Conservation (phyloP, 2,888 invertebrate species). For the Liodrosophila aerea region DNA sequence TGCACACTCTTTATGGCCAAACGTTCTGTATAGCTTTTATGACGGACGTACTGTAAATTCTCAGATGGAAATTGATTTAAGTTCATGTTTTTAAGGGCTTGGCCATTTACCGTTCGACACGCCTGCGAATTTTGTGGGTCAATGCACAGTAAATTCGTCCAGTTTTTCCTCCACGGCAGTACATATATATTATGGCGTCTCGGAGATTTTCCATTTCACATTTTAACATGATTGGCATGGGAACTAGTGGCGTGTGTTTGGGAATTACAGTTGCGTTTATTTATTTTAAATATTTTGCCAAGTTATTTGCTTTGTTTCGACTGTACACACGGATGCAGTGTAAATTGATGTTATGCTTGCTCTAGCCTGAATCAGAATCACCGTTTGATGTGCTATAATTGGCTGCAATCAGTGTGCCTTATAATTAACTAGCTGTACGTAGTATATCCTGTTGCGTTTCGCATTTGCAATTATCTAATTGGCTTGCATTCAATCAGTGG, state of each 20-base stretch:
- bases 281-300: constrained; percentile 33
- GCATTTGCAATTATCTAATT: constrained; percentile 65
- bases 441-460: constrained; percentile 26
- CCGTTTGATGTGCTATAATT: too few relatives aligned
- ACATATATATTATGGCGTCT: constrained; percentile 15
- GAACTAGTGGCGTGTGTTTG: constrained; percentile 27
- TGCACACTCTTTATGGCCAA: too few relatives aligned
- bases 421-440: background rate
- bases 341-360: background rate
- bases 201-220: constrained; percentile 17
- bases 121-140: constrained; percentile 43
- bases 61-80: constrained; percentile 7
- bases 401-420: too few relatives aligned
- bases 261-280: constrained; percentile 18
- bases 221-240: constrained; percentile 34
- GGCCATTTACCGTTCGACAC: constrained; percentile 17
- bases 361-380: background rate
- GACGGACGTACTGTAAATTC: background rate
- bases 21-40: constrained; percentile 8
- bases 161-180: background rate
- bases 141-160: constrained; percentile 34
- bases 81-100: constrained; percentile 33
- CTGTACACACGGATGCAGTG: background rate
- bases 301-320: constrained; percentile 20
- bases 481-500: constrained; percentile 47